Base-by-base conservation (phyloP, 2,888 invertebrate species). In the Phengaris alcon region DNA sequence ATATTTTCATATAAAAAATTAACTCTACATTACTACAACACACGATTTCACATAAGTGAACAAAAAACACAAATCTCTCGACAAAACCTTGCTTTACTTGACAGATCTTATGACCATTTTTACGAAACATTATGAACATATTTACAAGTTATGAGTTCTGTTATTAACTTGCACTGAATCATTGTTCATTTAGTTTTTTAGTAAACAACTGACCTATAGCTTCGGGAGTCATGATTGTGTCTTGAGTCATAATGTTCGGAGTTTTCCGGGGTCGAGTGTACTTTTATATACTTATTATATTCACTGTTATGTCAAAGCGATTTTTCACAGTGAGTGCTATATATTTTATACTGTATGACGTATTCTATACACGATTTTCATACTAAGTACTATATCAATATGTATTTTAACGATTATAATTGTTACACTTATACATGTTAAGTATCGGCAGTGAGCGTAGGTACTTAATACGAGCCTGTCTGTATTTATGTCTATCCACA, bases 191-290 rank as follows among this genome's bases (percentile, higher is more conserved):
- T 76, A 55, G 35, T 69, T 46, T 76, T 22, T 5, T 68, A 46
- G 64, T 59, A 35, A 77, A 64, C 64, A 64, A 92, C 92, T 91
- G 89, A 93, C 93, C 93, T 92, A 93, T 87, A 77, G 91, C 91
- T 82, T 91, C 92, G 80, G 85, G 82, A 77, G 87, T 87, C 89
- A 92, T 85, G 82, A 87, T 75, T 77, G 77, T 86, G 87, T 88
- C 81, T 86, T 80, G 84, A 87, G 87, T 88, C 90, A 90, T 91
- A 81, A 83, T 88, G 86, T 83, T 79, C 84, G 80, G 82, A 79
- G 80, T 80, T 83, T 78, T 80, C 79, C 70, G 10, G 35, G 35
- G 72, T 54, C 12, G 51, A 72, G 52, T 72, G 72, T 68, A 64
- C 75, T 76, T 79, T 75, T 22, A 22, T 75, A 77, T 57, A 22